A percentile compares a stretch with the other conserved stretches of the same genome.
These are phyloP conservation scores for Ommatoiulus sabulosus DNA, from an alignment of 2,888 invertebrate species.

Conservation along the genomic window DNA sequence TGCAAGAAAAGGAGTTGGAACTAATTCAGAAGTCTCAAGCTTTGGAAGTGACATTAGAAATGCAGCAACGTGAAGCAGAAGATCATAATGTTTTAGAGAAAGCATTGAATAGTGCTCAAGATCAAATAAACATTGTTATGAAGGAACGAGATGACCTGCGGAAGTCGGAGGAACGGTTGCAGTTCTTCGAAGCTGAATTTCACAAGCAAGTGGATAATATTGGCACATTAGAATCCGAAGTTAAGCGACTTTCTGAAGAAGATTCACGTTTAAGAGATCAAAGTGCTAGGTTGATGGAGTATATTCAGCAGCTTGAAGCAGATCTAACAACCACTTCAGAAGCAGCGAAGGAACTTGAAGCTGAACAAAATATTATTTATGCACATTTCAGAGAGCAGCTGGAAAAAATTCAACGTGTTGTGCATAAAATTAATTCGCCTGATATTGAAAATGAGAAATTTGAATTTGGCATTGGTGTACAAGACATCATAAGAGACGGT, in stretches of 20 bases:
- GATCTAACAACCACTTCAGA: constrained; percentile 50
- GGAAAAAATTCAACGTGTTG: not conserved
- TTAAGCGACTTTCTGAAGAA: not conserved
- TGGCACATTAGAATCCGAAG: constrained; percentile 48
- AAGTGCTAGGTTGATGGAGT: constrained; percentile 53
- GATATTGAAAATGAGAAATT: not conserved
- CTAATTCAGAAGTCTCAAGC: constrained; percentile 15
- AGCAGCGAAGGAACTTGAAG: constrained; percentile 1
- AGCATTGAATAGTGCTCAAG: not conserved
- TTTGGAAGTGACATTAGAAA: not conserved
- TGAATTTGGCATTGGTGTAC: not conserved
- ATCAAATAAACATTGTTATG: not conserved
- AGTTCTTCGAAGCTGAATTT: constrained; percentile 58
- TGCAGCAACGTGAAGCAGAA: not conserved
- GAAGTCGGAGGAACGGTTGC: constrained; percentile 51
- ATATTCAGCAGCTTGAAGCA: constrained; percentile 55
- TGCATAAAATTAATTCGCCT: not conserved
- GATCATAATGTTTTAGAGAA: not conserved
- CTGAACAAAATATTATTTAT: constrained; percentile 11
- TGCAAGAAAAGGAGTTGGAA: not conserved
- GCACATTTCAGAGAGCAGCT: not conserved
- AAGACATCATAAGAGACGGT: not conserved
- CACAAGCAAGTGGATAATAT: constrained; percentile 37
- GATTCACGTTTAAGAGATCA: constrained; percentile 47
- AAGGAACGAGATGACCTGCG: not conserved